Evolutionary conservation across 2,797 vertebrate genomes (phyloP).

Genomic region (Limosa lapponica): DNA sequence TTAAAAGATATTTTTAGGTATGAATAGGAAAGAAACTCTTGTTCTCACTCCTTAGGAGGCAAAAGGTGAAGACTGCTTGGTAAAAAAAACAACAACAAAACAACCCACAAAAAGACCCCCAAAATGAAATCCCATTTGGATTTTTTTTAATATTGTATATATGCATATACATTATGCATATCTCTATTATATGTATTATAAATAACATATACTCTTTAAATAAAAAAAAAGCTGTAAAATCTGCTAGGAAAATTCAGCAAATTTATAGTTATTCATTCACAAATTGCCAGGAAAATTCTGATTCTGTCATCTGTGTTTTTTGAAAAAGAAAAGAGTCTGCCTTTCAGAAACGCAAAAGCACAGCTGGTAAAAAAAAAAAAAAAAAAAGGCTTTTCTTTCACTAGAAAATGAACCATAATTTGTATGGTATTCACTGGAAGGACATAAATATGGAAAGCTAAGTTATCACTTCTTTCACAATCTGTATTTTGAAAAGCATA

Average conservation of each 20-base stretch:
- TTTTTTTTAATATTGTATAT: not conserved
- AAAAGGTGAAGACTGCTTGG: not conserved
- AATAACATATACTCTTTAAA: not conserved
- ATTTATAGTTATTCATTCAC: not conserved
- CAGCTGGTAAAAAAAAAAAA: slow-evolving; percentile 5
- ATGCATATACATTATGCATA: not conserved
- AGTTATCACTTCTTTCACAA: not conserved
- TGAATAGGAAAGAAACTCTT: not conserved
- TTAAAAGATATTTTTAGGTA: not conserved
- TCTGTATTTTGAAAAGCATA: not conserved
- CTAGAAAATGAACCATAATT: slow-evolving; percentile 3
- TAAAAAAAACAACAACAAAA: not conserved
- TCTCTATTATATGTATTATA: not conserved
- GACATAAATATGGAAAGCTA: slow-evolving; percentile 37
- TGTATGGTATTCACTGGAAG: not conserved
- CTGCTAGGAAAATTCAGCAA: not conserved
- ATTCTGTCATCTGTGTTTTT: not conserved
- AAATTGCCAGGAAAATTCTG: slow-evolving; percentile 19
- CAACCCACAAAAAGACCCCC: accelerated
- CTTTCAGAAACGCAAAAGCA: not conserved
- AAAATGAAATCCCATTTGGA: not conserved
- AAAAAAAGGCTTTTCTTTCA: slow-evolving; percentile 3
- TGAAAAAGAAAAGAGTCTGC: not conserved
- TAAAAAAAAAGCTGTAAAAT: not conserved
- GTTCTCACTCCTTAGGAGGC: not conserved